These are phyloP conservation scores for Bombus affinis DNA, from an alignment of 1,140 invertebrate species.

Conservation along the genomic window DNA sequence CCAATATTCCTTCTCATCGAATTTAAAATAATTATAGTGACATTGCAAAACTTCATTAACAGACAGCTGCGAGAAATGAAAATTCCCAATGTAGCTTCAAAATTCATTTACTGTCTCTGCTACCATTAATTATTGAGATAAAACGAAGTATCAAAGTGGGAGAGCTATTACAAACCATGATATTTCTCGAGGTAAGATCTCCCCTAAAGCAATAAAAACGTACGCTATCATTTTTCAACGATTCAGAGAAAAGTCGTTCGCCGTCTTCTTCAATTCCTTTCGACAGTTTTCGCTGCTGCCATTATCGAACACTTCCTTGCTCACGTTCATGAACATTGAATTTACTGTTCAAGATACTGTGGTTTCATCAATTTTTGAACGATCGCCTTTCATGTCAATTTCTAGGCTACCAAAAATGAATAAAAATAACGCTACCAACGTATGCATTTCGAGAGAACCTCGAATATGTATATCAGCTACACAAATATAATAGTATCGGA, in stretches of 20 bases:
- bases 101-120: not conserved
- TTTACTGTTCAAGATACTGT: slow-evolving; percentile 54
- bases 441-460: too few species aligned
- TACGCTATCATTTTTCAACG: slow-evolving; percentile 17
- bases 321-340: slow-evolving; percentile 57
- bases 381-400: slow-evolving; percentile 48
- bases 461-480: not conserved
- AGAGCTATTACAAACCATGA: not conserved
- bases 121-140: not conserved
- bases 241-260: slow-evolving; percentile 45
- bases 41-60: not conserved
- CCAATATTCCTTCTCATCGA: not conserved
- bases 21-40: not conserved
- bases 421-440: slow-evolving; percentile 26
- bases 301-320: slow-evolving; percentile 50
- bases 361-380: slow-evolving; percentile 64
- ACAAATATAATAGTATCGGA: not conserved
- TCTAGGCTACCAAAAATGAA: slow-evolving; percentile 23
- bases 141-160: not conserved
- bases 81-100: too few species aligned
- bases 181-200: not conserved
- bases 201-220: slow-evolving; percentile 17
- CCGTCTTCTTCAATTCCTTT: slow-evolving; percentile 39
- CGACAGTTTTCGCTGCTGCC: slow-evolving; percentile 25
- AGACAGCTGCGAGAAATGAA: not conserved